phyloP scores from a whole-genome alignment of 2,888 invertebrate genomes.

The Nemotelus nigrinus region DNA sequence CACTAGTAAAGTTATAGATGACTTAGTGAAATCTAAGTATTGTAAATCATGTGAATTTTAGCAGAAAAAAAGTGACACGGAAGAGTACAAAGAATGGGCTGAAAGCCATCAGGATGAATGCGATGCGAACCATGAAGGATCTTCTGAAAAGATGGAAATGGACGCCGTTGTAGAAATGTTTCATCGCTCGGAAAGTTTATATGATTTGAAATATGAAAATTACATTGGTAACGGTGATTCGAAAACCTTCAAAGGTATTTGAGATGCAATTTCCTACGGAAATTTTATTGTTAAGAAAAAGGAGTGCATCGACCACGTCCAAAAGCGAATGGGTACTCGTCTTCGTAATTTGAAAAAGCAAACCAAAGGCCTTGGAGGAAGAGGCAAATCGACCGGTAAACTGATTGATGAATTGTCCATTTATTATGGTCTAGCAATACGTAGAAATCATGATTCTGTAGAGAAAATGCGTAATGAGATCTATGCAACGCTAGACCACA shows the following conservation, averaged over 20 bases:
- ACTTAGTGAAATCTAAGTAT: conserved; percentile 48
- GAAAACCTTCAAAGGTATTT: background rate
- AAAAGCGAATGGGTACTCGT: too few species aligned
- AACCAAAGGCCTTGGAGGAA: conserved; percentile 14
- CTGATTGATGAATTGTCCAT: too few species aligned
- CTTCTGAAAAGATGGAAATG: conserved; percentile 52
- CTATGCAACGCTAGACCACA: too few species aligned
- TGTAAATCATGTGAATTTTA: conserved; percentile 48
- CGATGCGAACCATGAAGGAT: conserved; percentile 31
- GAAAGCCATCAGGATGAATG: conserved; percentile 45
- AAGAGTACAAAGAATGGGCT: conserved; percentile 48
- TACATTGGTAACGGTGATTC: conserved; percentile 49
- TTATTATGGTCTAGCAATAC: conserved; percentile 45
- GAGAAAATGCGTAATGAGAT: too few species aligned
- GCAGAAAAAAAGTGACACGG: conserved; percentile 44
- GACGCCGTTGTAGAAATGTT: conserved; percentile 48
- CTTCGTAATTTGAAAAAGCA: conserved; percentile 19
- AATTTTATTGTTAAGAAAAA: conserved; percentile 19
- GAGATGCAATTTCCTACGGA: background rate
- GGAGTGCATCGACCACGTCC: conserved; percentile 17
- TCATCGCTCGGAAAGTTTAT: conserved; percentile 37
- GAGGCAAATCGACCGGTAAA: too few species aligned
- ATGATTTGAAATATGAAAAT: conserved; percentile 45
- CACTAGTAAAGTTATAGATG: conserved; percentile 50
- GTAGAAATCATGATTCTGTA: background rate